These are phyloP conservation scores for Chaetorhynchus papuensis DNA, from an alignment of 2,113 vertebrate species.

Conservation along the genomic window DNA sequence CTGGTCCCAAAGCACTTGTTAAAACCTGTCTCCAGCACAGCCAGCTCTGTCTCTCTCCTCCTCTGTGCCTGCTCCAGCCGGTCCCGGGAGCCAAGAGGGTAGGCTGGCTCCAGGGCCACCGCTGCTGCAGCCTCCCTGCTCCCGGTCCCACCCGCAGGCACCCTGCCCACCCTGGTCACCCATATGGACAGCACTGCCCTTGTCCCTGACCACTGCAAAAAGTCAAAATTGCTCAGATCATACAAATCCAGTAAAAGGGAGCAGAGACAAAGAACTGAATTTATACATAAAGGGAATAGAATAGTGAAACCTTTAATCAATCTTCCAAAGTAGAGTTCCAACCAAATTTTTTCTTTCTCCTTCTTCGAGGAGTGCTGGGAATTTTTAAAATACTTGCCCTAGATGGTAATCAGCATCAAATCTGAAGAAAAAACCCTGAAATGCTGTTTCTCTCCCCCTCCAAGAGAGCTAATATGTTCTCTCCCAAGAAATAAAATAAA, in stretches of 20 bases:
- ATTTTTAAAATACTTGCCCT: not conserved
- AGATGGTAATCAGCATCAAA: not conserved
- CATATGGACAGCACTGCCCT: not conserved
- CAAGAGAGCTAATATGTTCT: not conserved
- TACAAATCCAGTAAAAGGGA: not conserved
- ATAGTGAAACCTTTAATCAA: not conserved
- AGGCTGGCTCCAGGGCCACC: not conserved
- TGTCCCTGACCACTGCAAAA: not conserved
- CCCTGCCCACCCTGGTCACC: not conserved
- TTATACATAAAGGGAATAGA: not conserved
- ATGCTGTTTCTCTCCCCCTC: not conserved
- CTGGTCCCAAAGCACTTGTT: not conserved
- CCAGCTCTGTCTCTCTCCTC: not conserved
- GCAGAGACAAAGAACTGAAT: not conserved
- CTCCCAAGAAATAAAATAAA: not conserved
- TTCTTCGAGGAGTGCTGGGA: too few species aligned
- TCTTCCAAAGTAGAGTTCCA: not conserved
- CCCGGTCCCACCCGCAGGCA: not conserved
- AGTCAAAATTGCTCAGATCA: not conserved
- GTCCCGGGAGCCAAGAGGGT: rapidly evolving
- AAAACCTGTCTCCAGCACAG: not conserved
- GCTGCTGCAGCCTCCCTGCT: not conserved
- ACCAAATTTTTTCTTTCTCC: not conserved
- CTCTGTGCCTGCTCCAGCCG: rapidly evolving
- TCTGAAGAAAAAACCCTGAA: not conserved